phyloP scores from a whole-genome alignment of 2,113 vertebrate species.

The Protomyctophum bolini region DNA sequence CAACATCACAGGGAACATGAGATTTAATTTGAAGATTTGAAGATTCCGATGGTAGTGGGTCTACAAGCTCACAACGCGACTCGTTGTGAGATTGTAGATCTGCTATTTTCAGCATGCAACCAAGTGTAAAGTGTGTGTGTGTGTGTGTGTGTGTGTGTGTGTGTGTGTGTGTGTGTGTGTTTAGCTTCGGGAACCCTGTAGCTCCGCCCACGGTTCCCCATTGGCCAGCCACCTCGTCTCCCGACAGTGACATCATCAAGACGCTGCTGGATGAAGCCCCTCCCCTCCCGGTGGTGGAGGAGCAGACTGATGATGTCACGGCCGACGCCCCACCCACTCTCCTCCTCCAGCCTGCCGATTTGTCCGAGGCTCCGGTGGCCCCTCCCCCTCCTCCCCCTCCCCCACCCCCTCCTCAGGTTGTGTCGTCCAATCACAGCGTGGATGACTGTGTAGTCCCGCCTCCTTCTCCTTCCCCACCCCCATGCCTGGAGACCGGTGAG shows the following conservation, averaged over 20 bases:
- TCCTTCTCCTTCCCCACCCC: slow-evolving; percentile 28
- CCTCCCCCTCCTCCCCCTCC: slow-evolving; percentile 42
- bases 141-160: background rate
- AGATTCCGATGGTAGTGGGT: no score
- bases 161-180: slow-evolving; percentile 28
- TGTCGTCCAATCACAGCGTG: background rate
- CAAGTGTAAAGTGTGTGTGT: no score
- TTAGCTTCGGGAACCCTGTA: slow-evolving; percentile 75
- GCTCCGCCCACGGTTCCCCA: slow-evolving; percentile 66
- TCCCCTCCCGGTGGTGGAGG: slow-evolving; percentile 41
- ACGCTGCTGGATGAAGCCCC: slow-evolving; percentile 39
- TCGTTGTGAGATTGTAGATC: no score
- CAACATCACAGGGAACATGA: no score
- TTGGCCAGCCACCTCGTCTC: slow-evolving; percentile 20
- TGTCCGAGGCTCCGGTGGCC: background rate
- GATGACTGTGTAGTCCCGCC: no score
- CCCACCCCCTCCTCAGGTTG: background rate
- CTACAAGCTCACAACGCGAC: no score
- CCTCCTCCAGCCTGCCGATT: slow-evolving; percentile 24
- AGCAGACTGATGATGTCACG: background rate
- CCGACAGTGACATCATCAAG: slow-evolving; percentile 63
- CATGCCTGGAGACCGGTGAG: slow-evolving; percentile 72
- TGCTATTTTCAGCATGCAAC: no score
- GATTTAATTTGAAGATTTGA: no score
- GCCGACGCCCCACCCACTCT: background rate